Evolutionary conservation across 1,140 invertebrate genomes (phyloP).

Genomic region (Drosophila mojavensis): DNA sequence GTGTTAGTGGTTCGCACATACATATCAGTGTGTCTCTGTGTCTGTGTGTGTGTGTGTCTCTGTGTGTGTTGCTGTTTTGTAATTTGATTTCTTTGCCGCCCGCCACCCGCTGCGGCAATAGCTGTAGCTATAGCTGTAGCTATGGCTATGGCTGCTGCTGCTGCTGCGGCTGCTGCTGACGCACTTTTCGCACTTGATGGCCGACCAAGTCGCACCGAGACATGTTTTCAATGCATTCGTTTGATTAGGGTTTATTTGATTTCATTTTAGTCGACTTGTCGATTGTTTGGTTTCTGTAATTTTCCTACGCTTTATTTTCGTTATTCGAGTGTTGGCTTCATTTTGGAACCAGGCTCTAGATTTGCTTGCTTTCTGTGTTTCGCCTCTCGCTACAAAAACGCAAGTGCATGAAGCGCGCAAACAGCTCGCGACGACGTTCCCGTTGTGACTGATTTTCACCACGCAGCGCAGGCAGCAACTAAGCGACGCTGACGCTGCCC

Average conservation of each 20-base stretch:
- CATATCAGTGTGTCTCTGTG: slow-evolving; percentile 35
- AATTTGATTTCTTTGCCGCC: slow-evolving; percentile 81
- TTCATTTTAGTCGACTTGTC: neutral
- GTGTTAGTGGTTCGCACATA: slow-evolving; percentile 24
- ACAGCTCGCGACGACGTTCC: slow-evolving; percentile 84
- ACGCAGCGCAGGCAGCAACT: slow-evolving; percentile 49
- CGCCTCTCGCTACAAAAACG: slow-evolving; percentile 62
- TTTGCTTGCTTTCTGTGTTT: slow-evolving; percentile 38
- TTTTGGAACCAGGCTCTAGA: slow-evolving; percentile 17
- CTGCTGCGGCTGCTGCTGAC: slow-evolving; percentile 54
- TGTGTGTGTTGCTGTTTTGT: slow-evolving; percentile 74
- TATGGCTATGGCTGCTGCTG: slow-evolving; percentile 25
- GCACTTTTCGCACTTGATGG: slow-evolving; percentile 57
- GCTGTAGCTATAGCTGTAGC: slow-evolving; percentile 56
- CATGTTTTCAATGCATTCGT: slow-evolving; percentile 17
- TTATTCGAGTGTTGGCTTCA: slow-evolving; percentile 21
- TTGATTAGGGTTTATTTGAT: slow-evolving; percentile 27
- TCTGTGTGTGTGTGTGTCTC: slow-evolving; percentile 33
- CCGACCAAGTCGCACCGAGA: slow-evolving; percentile 3
- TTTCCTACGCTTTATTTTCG: slow-evolving; percentile 45
- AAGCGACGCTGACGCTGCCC: slow-evolving; percentile 28
- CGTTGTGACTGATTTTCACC: slow-evolving; percentile 84
- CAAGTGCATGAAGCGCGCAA: slow-evolving; percentile 69
- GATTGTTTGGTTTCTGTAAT: slow-evolving; percentile 38
- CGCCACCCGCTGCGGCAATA: slow-evolving; percentile 63